Conservation (phyloP, 2,797 vertebrate species). For the Nannoperca australis region DNA sequence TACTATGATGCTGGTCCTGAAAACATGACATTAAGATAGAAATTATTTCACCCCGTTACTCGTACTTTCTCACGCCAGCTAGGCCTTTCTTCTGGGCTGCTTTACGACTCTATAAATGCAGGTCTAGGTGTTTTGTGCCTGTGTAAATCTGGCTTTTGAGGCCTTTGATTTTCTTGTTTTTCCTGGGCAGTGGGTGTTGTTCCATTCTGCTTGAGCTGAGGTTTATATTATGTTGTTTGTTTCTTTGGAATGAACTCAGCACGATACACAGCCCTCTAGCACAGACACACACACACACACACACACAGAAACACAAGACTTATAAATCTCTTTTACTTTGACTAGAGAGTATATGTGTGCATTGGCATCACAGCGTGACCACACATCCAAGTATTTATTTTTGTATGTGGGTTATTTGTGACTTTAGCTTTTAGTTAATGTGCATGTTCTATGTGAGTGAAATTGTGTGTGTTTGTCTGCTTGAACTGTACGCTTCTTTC, state of each 20-base stretch:
- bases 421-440: constrained; percentile 5
- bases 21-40: constrained; percentile 39
- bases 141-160: constrained; percentile 51
- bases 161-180: constrained; percentile 56
- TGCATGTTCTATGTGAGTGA: neutral
- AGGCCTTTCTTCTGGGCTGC: constrained; percentile 11
- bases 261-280: constrained; percentile 60
- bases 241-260: constrained; percentile 66
- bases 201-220: constrained; percentile 54
- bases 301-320: constrained; percentile 1
- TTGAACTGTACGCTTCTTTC: neutral
- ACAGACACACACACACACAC: constrained; percentile 27
- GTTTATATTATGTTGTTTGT: constrained; percentile 68
- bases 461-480: neutral
- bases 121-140: constrained; percentile 42
- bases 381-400: neutral
- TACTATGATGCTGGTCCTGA: constrained; percentile 30
- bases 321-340: constrained; percentile 32
- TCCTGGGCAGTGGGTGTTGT: constrained; percentile 45
- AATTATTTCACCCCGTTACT: constrained; percentile 25
- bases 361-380: constrained; percentile 2
- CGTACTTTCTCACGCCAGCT: constrained; percentile 2
- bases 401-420: neutral
- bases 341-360: neutral
- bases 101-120: constrained; percentile 43